phyloP scores from a whole-genome alignment of 2,797 vertebrate species.

The Pseudopleuronectes americanus region DNA sequence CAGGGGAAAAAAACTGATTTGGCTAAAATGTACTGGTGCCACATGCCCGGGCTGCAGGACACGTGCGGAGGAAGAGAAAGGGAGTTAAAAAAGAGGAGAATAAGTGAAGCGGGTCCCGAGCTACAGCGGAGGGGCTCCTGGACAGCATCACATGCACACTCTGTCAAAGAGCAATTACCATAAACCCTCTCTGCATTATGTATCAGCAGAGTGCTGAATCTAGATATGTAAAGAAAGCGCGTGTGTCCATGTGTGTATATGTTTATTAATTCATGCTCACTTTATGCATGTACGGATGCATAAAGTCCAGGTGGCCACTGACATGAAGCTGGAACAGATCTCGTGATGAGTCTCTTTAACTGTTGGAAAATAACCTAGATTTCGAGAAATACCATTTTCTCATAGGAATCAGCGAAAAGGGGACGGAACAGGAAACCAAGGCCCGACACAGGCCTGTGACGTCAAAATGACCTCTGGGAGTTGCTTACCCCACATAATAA shows the following conservation, averaged over 20 bases:
- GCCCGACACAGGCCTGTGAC: slow-evolving; percentile 36
- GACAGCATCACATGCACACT: slow-evolving; percentile 36
- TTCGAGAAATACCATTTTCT: no score
- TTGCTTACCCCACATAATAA: slow-evolving; percentile 70
- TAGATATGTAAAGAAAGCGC: slow-evolving; percentile 17
- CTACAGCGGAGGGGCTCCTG: slow-evolving; percentile 22
- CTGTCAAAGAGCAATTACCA: slow-evolving; percentile 60
- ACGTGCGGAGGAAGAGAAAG: slow-evolving; percentile 28
- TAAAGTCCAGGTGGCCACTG: slow-evolving; percentile 40
- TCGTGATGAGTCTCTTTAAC: background rate
- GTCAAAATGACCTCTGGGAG: slow-evolving; percentile 61
- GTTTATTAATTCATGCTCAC: slow-evolving; percentile 49
- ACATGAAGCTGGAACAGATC: slow-evolving; percentile 23
- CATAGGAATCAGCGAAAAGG: slow-evolving; percentile 11
- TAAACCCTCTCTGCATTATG: slow-evolving; percentile 65
- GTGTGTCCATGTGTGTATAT: background rate
- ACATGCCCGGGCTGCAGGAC: slow-evolving; percentile 26
- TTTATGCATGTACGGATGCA: slow-evolving; percentile 21
- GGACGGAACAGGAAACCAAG: slow-evolving; percentile 20
- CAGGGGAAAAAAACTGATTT: slow-evolving; percentile 49
- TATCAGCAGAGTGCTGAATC: slow-evolving; percentile 31
- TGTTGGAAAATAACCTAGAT: no score
- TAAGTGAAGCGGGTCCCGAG: slow-evolving; percentile 9
- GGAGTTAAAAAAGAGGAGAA: slow-evolving; percentile 21
- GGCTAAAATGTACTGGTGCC: slow-evolving; percentile 46